Conservation (phyloP, 2,113 vertebrate species). For the Ellobius talpinus region DNA sequence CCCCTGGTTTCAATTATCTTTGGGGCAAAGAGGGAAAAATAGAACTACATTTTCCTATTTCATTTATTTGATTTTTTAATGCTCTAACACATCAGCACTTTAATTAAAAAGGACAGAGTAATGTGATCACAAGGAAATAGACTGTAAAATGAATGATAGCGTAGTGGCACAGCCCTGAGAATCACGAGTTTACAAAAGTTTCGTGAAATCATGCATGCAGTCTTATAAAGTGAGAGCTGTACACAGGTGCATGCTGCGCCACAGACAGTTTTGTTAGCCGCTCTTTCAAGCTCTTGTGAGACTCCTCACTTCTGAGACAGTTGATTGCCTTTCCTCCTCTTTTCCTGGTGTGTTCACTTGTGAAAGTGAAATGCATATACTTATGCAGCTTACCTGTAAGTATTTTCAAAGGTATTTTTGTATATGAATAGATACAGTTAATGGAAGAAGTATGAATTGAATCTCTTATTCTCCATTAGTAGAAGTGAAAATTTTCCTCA, state of each 20-base stretch:
- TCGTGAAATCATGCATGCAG: background rate
- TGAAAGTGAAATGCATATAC: no score
- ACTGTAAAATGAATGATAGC: no score
- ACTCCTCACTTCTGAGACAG: background rate
- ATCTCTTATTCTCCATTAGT: background rate
- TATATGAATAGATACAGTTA: background rate
- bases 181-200: slow-evolving; percentile 27
- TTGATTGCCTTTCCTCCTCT: no score
- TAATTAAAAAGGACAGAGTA: no score
- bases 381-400: background rate
- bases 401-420: slow-evolving; percentile 47
- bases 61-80: background rate
- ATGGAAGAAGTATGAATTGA: slow-evolving; percentile 30
- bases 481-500: slow-evolving; percentile 34
- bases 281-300: background rate
- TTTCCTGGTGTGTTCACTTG: no score
- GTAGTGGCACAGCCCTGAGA: background rate
- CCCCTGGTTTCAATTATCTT: background rate
- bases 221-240: background rate
- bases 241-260: slow-evolving; percentile 50
- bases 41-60: background rate
- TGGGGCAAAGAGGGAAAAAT: background rate
- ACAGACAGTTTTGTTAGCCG: background rate
- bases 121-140: no score
- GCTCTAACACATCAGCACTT: no score